Base-by-base conservation (phyloP, 2,888 invertebrate species). In the Linyphia triangularis region DNA sequence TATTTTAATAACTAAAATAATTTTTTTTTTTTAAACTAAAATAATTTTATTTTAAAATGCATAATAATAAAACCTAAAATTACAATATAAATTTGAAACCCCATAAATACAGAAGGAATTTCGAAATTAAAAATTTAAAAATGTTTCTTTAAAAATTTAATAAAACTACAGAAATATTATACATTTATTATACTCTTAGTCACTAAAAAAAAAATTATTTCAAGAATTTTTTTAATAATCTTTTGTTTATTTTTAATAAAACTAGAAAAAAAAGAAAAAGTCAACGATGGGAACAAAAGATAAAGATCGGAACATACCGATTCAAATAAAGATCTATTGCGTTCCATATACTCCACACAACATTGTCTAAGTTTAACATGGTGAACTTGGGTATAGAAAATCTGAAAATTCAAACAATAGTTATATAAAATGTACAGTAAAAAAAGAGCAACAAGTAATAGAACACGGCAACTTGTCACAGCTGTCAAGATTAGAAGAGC, bases 311-410 rank as follows among this genome's bases (percentile, higher is more conserved):
- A 93, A 40, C 77, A 37, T 89, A 90, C 90, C 61, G 63, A 51
- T 82, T 89, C 90, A 92, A 96, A 96, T 83, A 95, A 93, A 81
- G 95, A 93, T 89, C 93, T 94, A 91, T 96, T 94, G 59, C 94
- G 93, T 85, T 94, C 94, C 94, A 96, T 96, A 93, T 95, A 97
- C 19, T 95, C 94, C 19, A 96, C 94, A 91, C 96, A 96, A 90
- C 95, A 95, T 91, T 94, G 94, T 82, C 97, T 95, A 77, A 97
- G 95, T 92, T 94, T 94, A 91, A 95, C 94, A 92, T 97, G 96
- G 92, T 95, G 95, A 90, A 95, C 93, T 93, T 98, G 95, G 13
- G 94, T 94, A 75, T 93, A 92, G 91, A 94, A 95, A 57, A 94
- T 90, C 94, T 94, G 91, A 30, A 92, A 92, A 90, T 51, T 51